Evolutionary conservation across 2,113 vertebrate genomes (phyloP).

Genomic region (Chlorodrepanis virens): DNA sequence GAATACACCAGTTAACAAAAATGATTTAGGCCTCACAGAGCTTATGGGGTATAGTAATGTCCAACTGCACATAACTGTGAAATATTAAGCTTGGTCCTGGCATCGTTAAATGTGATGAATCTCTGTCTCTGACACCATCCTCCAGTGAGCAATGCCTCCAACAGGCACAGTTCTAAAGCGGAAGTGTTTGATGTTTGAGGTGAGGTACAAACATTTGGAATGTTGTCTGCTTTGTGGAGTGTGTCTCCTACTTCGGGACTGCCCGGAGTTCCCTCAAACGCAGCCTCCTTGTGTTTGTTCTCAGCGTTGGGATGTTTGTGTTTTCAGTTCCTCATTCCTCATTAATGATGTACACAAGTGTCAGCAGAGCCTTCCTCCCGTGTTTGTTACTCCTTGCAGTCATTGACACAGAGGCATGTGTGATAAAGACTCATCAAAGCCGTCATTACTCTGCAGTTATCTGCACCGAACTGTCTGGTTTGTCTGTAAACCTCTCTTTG

Average conservation of each 20-base stretch:
- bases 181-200: neutral
- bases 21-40: neutral
- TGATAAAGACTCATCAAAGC: constrained; percentile 59
- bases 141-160: neutral
- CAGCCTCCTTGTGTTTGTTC: neutral
- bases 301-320: neutral
- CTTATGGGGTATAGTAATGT: neutral
- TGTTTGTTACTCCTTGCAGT: neutral
- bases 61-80: constrained; percentile 13
- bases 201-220: neutral
- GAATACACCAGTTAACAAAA: neutral
- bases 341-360: neutral
- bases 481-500: constrained; percentile 25
- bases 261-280: neutral
- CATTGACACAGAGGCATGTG: neutral
- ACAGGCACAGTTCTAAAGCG: neutral
- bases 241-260: neutral
- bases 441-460: neutral
- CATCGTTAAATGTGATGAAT: constrained; percentile 21
- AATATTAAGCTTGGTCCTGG: constrained; percentile 1
- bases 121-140: neutral
- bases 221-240: neutral
- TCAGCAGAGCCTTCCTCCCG: neutral
- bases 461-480: constrained; percentile 27
- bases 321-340: neutral